These are phyloP conservation scores for Eustalomyia histrio DNA, from an alignment of 2,888 invertebrate species.

Conservation along the genomic window DNA sequence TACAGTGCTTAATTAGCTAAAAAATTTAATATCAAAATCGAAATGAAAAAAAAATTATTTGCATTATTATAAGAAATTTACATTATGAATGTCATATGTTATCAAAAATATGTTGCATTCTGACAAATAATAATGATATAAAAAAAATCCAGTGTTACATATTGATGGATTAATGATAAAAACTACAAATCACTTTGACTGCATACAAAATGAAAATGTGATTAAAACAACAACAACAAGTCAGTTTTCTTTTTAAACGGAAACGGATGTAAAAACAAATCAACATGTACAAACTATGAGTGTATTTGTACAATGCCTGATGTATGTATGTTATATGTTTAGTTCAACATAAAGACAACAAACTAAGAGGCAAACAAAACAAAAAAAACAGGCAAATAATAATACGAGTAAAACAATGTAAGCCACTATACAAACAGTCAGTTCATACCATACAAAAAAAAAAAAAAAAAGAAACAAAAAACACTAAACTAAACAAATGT, in stretches of 20 bases:
- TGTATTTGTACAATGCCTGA: neutral
- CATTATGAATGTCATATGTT: neutral
- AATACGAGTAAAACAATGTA: neutral
- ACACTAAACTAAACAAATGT: constrained; percentile 16
- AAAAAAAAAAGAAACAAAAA: neutral
- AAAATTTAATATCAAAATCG: too few species aligned
- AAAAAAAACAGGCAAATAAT: neutral
- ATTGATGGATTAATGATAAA: neutral
- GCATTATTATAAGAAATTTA: too few species aligned
- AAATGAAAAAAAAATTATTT: too few species aligned
- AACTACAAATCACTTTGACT: constrained; percentile 14
- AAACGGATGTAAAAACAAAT: constrained; percentile 5
- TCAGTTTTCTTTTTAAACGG: constrained; percentile 14
- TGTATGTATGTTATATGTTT: constrained; percentile 11
- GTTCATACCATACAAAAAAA: constrained; percentile 3
- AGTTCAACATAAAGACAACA: neutral
- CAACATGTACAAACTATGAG: neutral
- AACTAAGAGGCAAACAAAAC: neutral
- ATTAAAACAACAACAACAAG: neutral
- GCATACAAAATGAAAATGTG: constrained; percentile 15
- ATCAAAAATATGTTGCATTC: neutral
- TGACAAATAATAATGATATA: neutral
- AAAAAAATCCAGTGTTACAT: neutral
- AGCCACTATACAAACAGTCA: constrained; percentile 1
- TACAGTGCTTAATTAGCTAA: too few species aligned